phyloP scores from a whole-genome alignment of 2,797 vertebrate species.

The Cetoscarus ocellatus region DNA sequence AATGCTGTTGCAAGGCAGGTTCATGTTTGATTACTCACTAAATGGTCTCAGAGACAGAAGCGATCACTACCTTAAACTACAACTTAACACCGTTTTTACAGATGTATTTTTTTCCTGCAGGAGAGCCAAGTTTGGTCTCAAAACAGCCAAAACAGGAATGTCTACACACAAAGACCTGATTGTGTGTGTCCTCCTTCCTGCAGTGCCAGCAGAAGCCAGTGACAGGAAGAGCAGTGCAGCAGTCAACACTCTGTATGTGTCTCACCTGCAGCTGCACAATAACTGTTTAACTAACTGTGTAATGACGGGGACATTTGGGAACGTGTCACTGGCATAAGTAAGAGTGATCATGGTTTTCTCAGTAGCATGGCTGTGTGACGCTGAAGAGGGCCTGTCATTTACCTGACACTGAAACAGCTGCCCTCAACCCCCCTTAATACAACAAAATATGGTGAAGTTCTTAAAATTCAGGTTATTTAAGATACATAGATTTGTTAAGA shows the following conservation, averaged over 20 bases:
- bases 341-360: too few species aligned
- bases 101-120: constrained; percentile 3
- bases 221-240: too few species aligned
- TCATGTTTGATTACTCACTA: neutral
- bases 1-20: neutral
- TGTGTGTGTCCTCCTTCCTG: neutral
- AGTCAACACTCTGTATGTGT: too few species aligned
- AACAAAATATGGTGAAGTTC: neutral
- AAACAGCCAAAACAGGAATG: constrained; percentile 13
- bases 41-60: neutral
- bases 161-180: constrained; percentile 16
- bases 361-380: too few species aligned
- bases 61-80: neutral
- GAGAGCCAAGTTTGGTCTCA: neutral
- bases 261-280: too few species aligned
- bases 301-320: too few species aligned
- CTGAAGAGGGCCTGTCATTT: neutral
- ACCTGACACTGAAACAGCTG: neutral
- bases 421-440: neutral
- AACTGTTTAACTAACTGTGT: too few species aligned
- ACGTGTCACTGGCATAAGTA: too few species aligned
- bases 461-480: neutral
- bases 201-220: too few species aligned
- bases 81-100: neutral
- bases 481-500: neutral